phyloP scores from a whole-genome alignment of 1,140 invertebrate species.

The Drosophila tristis region DNA sequence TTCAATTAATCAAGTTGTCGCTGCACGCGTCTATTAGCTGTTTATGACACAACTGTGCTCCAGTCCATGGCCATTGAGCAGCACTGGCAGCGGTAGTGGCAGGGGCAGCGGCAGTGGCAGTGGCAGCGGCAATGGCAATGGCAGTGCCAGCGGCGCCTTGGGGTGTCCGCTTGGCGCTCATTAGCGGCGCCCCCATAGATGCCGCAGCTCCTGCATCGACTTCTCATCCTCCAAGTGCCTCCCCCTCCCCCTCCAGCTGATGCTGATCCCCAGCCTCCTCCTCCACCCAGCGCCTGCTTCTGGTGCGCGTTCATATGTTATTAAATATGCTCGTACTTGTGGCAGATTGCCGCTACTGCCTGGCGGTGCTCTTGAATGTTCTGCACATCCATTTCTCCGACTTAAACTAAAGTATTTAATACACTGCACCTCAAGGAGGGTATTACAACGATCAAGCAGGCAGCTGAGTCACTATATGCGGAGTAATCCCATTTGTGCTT shows the following conservation, averaged over 20 bases:
- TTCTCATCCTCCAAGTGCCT: background rate
- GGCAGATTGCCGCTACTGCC: conserved; percentile 70
- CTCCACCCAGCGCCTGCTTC: background rate
- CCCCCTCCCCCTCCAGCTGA: conserved; percentile 8
- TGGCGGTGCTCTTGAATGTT: conserved; percentile 34
- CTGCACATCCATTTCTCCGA: background rate
- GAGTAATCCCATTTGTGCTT: too few species aligned
- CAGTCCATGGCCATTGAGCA: background rate
- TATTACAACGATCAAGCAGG: background rate
- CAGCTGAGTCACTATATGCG: too few species aligned
- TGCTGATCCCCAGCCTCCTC: background rate
- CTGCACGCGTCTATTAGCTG: conserved; percentile 77
- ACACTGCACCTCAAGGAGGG: background rate
- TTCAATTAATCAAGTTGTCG: conserved; percentile 80
- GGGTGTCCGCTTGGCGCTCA: conserved; percentile 50
- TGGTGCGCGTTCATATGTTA: conserved; percentile 13
- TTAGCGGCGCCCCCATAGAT: conserved; percentile 68
- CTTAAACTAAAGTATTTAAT: background rate
- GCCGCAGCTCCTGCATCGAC: conserved; percentile 4
- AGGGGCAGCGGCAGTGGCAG: too few species aligned
- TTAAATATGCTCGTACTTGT: conserved; percentile 51
- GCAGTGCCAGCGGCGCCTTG: conserved; percentile 4
- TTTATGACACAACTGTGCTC: conserved; percentile 64
- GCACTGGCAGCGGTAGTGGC: too few species aligned
- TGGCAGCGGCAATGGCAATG: too few species aligned